Evolutionary conservation across 2,797 vertebrate genomes (phyloP), one percentile per base, ranked within the genome.

Genomic region (Babyrousa celebensis): DNA sequence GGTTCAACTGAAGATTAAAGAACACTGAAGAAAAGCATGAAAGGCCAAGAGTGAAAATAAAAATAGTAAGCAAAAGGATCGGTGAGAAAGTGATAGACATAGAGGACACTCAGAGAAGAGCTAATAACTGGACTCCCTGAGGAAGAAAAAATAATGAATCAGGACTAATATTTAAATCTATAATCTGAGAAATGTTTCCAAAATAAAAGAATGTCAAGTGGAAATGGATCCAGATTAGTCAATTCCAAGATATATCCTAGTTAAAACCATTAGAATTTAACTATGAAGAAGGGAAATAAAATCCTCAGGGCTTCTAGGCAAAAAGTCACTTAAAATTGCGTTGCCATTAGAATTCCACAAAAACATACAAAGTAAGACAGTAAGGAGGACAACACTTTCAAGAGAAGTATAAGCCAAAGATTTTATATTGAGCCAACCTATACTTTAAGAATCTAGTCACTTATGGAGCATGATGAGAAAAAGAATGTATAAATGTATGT

Each of bases 121-220:
- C 32, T 58, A 70, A 20, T 36, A 32, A 77, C 7, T 71, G n/a
- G 40, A 70, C 6, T 84, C 36, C 14, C 70, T 54, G n/a, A 43
- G 36, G 56, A 78, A 71, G 36, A 74, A 85, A 14, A 71, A 92
- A 40, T 21, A 32, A 36, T 56, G n/a, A 11, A n/a, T 27, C 17
- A 82, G 9, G 67, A 74, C 16, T 20, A 84, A 16, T 40, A 79
- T 25, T 54, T 67, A 70, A 72, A 74, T 23, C 29, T 87, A 16
- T 23, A 58, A 74, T 48, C 36, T 29, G 32, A 90, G 36, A 85
- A 72, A 67, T 58, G 23, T 36, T 91, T 82, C 75, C 60, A 83
- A 92, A 67, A 83, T 83, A 54, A 92, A 82, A 74, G 36, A 86
- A 72, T 27, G 63, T 52, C 36, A 23, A 77, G 36, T 82, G 15